Evolutionary conservation across 2,797 vertebrate genomes (phyloP).

Genomic region (Simalia tracyae): DNA sequence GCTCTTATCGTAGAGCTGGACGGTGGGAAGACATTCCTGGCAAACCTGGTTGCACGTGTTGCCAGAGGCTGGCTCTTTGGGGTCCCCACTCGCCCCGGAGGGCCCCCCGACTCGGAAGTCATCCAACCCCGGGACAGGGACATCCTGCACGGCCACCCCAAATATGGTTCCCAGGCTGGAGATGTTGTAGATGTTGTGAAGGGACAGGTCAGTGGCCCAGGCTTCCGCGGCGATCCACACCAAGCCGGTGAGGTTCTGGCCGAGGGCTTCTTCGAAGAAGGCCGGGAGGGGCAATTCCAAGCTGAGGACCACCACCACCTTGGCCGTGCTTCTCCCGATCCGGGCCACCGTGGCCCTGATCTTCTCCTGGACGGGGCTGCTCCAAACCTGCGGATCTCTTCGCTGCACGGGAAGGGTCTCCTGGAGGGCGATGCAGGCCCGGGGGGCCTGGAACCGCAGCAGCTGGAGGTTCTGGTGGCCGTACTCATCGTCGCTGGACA

Average conservation of each 20-base stretch:
- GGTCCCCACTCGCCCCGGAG: fast-evolving
- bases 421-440: conserved; percentile 82
- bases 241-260: conserved; percentile 70
- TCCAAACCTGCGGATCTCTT: fast-evolving
- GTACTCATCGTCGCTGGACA: conserved; percentile 80
- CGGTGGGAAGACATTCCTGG: conserved; percentile 50
- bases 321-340: conserved; percentile 73
- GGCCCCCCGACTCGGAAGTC: conserved; percentile 52
- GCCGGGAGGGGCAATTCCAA: conserved; percentile 66
- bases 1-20: not conserved
- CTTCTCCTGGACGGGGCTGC: fast-evolving
- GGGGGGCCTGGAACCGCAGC: conserved; percentile 61
- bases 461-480: conserved; percentile 76
- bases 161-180: conserved; percentile 78
- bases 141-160: conserved; percentile 73
- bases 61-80: not conserved
- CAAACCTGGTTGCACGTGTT: conserved; percentile 63
- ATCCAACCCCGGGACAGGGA: conserved; percentile 73
- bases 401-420: conserved; percentile 67
- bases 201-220: conserved; percentile 74
- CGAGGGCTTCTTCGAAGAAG: conserved; percentile 75
- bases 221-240: conserved; percentile 87
- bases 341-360: conserved; percentile 62
- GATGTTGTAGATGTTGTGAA: conserved; percentile 73
- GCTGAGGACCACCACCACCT: conserved; percentile 79